These are phyloP conservation scores for Hormaphis cornu DNA, from an alignment of 1,140 invertebrate genomes.

Conservation along the genomic window DNA sequence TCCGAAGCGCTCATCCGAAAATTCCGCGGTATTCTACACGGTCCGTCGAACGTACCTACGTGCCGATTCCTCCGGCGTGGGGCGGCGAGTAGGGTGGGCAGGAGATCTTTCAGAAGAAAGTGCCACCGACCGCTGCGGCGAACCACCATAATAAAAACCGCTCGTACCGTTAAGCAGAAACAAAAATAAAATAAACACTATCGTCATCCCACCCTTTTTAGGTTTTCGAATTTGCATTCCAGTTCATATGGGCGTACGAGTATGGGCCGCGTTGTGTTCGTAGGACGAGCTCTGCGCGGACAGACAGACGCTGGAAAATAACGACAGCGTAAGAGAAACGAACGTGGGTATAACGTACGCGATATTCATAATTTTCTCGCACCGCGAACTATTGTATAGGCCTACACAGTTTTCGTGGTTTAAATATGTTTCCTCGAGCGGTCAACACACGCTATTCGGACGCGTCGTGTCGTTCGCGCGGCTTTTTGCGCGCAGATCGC, in stretches of 20 bases:
- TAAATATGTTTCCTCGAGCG: background rate
- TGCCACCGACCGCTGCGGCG: background rate
- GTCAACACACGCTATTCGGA: too few relatives aligned
- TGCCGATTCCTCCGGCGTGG: too few relatives aligned
- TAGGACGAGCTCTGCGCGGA: background rate
- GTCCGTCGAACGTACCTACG: too few relatives aligned
- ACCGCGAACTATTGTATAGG: background rate
- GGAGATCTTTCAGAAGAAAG: background rate
- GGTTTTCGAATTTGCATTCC: slow-evolving; percentile 15
- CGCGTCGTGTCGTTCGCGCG: too few relatives aligned
- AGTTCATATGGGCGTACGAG: slow-evolving; percentile 22
- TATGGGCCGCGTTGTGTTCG: slow-evolving; percentile 25
- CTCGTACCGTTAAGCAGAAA: background rate
- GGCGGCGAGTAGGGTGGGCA: too few relatives aligned
- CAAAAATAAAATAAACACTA: background rate
- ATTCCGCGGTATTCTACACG: too few relatives aligned
- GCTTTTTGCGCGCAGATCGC: too few relatives aligned
- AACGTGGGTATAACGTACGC: background rate
- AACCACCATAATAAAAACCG: background rate
- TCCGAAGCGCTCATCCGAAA: too few relatives aligned
- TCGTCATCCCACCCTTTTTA: slow-evolving; percentile 13
- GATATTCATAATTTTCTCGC: background rate
- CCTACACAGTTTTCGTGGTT: background rate
- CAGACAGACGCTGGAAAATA: background rate
- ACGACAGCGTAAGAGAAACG: background rate